Percentiles rank a stretch among this genome's conserved stretches.
These are phyloP conservation scores for Bovichtus variegatus DNA, from an alignment of 2,797 vertebrate genomes.

Conservation along the genomic window DNA sequence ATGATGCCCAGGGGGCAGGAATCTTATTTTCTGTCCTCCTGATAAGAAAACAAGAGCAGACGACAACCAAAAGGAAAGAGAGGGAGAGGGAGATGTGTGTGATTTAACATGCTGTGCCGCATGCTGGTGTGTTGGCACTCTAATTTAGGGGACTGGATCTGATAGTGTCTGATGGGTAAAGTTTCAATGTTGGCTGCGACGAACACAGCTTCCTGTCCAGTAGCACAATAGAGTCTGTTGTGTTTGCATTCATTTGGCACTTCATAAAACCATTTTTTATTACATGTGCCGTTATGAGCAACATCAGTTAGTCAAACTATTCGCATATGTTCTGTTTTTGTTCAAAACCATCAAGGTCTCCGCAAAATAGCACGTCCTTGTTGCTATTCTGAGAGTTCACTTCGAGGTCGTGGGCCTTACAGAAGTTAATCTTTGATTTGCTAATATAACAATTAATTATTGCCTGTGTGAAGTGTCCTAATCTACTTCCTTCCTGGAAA, in stretches of 20 bases:
- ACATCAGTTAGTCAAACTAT: background rate
- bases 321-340: too few relatives aligned
- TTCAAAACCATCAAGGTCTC: background rate
- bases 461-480: background rate
- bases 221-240: slow-evolving; percentile 16
- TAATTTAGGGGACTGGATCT: slow-evolving; percentile 61
- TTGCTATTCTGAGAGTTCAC: background rate
- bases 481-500: background rate
- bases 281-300: slow-evolving; percentile 23
- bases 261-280: slow-evolving; percentile 55
- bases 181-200: slow-evolving; percentile 46
- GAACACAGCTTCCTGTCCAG: slow-evolving; percentile 44
- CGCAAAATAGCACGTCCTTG: background rate
- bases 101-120: slow-evolving; percentile 69
- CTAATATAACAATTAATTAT: background rate
- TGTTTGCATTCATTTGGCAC: slow-evolving; percentile 40
- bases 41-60: slow-evolving; percentile 81
- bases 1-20: slow-evolving; percentile 79
- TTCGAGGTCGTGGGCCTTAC: background rate
- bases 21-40: slow-evolving; percentile 80
- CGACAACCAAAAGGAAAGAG: slow-evolving; percentile 52
- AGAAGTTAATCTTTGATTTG: background rate
- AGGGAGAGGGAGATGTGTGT: slow-evolving; percentile 52
- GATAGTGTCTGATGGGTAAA: slow-evolving; percentile 62
- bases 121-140: slow-evolving; percentile 63